Evolutionary conservation across 1,140 invertebrate species (phyloP).

Genomic region (Paralvinella palmiformis): DNA sequence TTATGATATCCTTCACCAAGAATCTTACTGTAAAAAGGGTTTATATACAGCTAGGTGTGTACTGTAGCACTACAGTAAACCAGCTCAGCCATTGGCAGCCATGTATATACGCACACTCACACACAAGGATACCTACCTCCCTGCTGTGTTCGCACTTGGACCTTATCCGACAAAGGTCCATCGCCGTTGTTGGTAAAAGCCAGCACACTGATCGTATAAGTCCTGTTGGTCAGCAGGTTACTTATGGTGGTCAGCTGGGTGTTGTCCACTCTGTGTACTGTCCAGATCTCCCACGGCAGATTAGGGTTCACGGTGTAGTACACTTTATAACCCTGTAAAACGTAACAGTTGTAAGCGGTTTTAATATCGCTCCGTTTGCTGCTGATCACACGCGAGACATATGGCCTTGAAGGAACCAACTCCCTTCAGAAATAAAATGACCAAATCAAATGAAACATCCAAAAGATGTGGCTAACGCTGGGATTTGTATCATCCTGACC

Average conservation of each 20-base stretch:
- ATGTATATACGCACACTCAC: too few species aligned
- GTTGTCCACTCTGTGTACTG: conserved; percentile 85
- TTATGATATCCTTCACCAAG: too few species aligned
- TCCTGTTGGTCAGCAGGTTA: conserved; percentile 42
- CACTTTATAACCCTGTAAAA: conserved; percentile 87
- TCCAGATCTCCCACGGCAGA: conserved; percentile 80
- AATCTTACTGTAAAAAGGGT: too few species aligned
- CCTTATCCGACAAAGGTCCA: conserved; percentile 69
- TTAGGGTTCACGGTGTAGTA: conserved; percentile 88
- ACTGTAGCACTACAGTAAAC: too few species aligned
- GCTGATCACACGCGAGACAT: neutral
- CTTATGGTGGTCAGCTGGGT: conserved; percentile 83
- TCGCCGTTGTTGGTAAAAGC: conserved; percentile 47
- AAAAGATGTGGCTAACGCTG: too few species aligned
- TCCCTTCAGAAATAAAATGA: neutral
- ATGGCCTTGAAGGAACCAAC: neutral
- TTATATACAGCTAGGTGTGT: too few species aligned
- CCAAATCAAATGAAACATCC: neutral
- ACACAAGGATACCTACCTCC: conserved; percentile 70
- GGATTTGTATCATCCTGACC: too few species aligned
- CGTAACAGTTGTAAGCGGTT: neutral
- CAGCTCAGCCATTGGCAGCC: too few species aligned
- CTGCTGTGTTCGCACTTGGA: conserved; percentile 94
- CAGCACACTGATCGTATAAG: conserved; percentile 47
- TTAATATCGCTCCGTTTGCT: neutral